Conservation (phyloP, 2,113 vertebrate genomes). For the Nipponia nippon region DNA sequence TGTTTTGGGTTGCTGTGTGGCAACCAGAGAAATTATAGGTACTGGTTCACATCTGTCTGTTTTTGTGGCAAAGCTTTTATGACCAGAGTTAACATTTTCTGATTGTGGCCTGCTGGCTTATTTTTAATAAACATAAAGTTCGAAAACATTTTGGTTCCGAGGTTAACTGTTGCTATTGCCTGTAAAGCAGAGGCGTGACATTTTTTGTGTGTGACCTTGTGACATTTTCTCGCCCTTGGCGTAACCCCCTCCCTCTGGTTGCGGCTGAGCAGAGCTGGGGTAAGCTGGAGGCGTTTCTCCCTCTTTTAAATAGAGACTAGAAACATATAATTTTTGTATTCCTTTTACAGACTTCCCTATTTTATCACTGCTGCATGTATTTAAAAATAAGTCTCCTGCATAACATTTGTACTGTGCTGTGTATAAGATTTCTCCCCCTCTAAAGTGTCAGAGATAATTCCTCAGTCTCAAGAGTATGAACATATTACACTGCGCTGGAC, state of each 20-base stretch:
- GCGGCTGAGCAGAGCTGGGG: rapidly evolving
- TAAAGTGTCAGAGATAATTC: not conserved
- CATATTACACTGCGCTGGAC: not conserved
- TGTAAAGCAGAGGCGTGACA: rapidly evolving
- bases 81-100: not conserved
- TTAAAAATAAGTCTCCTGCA: not conserved
- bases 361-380: not conserved
- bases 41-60: not conserved
- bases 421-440: not conserved
- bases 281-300: not conserved
- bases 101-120: not conserved
- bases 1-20: not conserved
- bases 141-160: not conserved
- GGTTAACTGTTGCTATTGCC: not conserved
- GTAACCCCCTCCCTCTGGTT: not conserved
- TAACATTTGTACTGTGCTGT: not conserved
- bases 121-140: not conserved
- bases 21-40: not conserved
- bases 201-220: not conserved
- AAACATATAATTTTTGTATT: not conserved
- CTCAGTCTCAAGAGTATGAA: not conserved
- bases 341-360: not conserved
- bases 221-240: rapidly evolving
- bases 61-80: not conserved
- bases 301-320: not conserved